phyloP scores from a whole-genome alignment of 2,113 vertebrate species.

The Eonycteris spelaea region DNA sequence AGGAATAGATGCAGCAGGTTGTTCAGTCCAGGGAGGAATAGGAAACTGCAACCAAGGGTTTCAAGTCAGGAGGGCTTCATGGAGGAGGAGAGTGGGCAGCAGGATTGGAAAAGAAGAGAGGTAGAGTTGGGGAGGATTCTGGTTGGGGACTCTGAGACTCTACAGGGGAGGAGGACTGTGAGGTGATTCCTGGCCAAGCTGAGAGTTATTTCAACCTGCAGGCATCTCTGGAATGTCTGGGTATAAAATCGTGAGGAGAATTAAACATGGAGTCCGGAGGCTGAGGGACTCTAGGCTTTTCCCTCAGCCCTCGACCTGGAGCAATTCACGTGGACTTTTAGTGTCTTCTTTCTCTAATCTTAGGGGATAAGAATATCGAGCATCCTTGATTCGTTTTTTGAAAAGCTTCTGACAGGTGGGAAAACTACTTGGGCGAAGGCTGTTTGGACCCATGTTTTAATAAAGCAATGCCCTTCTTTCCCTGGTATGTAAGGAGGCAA shows the following conservation, averaged over 20 bases:
- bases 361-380: background rate
- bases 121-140: background rate
- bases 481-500: background rate
- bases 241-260: background rate
- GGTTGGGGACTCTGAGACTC: background rate
- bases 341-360: background rate
- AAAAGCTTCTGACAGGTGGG: background rate
- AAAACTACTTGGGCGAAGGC: background rate
- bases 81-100: background rate
- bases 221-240: background rate
- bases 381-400: background rate
- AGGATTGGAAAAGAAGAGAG: background rate
- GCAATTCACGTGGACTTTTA: background rate
- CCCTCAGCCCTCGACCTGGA: background rate
- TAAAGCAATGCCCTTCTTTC: background rate
- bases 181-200: background rate
- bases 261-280: background rate
- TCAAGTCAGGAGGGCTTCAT: background rate
- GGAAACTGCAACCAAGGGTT: background rate
- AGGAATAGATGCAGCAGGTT: background rate
- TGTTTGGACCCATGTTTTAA: background rate
- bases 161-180: fast-evolving
- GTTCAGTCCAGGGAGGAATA: background rate
- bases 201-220: background rate
- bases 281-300: background rate